Conservation (phyloP, 2,797 vertebrate genomes). For the Coracias cyanogaster region DNA sequence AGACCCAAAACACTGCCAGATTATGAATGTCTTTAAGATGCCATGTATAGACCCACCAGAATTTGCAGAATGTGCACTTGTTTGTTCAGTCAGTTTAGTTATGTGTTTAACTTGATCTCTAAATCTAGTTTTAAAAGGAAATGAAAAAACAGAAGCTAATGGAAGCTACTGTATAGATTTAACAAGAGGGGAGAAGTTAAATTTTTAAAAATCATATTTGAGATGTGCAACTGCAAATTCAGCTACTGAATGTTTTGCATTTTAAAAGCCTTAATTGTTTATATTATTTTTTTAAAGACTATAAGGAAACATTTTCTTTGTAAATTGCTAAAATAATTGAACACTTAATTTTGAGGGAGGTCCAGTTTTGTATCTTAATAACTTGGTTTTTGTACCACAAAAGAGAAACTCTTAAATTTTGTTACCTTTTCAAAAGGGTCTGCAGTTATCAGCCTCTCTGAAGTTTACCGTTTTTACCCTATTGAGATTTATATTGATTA, state of each 20-base stretch:
- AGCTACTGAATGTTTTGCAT: slow-evolving; percentile 36
- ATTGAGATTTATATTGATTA: slow-evolving; percentile 31
- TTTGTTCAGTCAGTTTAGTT: neutral
- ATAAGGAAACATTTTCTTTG: slow-evolving; percentile 34
- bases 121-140: neutral
- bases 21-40: neutral
- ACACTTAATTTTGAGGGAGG: neutral
- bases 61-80: neutral
- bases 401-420: neutral
- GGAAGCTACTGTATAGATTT: neutral
- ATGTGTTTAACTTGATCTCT: neutral
- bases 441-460: neutral
- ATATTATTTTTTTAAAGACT: slow-evolving; percentile 44
- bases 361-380: neutral
- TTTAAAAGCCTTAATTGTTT: slow-evolving; percentile 66
- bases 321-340: slow-evolving; percentile 4
- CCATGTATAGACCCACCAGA: neutral
- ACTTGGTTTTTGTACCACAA: neutral
- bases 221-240: neutral
- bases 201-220: neutral
- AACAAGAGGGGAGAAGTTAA: neutral
- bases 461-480: neutral
- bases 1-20: neutral
- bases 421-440: neutral
- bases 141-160: neutral